These are phyloP conservation scores for Glyptemys insculpta DNA, from an alignment of 2,797 vertebrate species.

Conservation along the genomic window DNA sequence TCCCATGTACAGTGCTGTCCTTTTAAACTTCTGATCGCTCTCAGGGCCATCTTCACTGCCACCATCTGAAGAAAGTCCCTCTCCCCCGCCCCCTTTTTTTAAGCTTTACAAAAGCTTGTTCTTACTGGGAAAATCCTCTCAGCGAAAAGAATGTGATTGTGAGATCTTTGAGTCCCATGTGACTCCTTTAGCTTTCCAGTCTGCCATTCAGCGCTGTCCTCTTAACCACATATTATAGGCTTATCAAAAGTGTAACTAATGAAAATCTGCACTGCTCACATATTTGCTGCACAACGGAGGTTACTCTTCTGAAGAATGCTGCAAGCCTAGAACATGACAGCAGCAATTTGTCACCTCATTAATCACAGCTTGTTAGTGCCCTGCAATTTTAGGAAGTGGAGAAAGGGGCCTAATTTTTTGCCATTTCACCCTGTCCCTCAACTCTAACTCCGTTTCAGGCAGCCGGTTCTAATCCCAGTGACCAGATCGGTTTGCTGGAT, in stretches of 20 bases:
- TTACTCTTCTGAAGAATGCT: rapidly evolving
- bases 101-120: background rate
- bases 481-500: background rate
- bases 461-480: background rate
- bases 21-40: constrained; percentile 26
- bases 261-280: rapidly evolving
- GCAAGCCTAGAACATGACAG: background rate
- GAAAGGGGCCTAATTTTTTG: background rate
- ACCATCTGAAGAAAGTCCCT: background rate
- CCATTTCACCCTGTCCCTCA: constrained; percentile 5
- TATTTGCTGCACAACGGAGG: rapidly evolving
- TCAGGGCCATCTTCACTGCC: constrained; percentile 27
- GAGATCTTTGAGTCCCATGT: rapidly evolving
- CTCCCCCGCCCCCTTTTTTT: background rate
- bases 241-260: rapidly evolving
- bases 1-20: background rate
- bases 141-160: background rate
- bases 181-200: rapidly evolving
- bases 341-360: background rate
- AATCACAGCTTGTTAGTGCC: background rate
- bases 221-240: rapidly evolving
- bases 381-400: background rate
- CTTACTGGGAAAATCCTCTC: background rate
- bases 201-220: rapidly evolving
- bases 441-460: background rate